Percentiles rank a stretch among this genome's conserved stretches.
Conservation (phyloP, 2,113 vertebrate genomes). For the Ageneiosus marmoratus region DNA sequence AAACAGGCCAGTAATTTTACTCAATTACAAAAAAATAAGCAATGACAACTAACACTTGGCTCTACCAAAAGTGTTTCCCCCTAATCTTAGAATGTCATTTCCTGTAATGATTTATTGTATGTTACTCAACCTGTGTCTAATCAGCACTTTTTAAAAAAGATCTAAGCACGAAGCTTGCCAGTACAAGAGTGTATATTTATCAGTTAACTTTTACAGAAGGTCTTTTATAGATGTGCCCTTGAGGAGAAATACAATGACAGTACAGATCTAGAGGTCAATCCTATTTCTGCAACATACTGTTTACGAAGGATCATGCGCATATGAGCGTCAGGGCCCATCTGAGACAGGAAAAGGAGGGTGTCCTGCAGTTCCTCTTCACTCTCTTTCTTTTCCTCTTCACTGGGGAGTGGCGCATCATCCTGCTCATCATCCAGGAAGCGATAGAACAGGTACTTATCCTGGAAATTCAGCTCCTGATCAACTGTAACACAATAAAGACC, state of each 20-base stretch:
- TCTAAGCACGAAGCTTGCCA: background rate
- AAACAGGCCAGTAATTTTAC: background rate
- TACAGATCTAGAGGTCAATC: constrained; percentile 15
- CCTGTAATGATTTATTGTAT: constrained; percentile 2
- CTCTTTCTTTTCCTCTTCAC: constrained; percentile 87
- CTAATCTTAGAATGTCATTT: constrained; percentile 1
- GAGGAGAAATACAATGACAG: constrained; percentile 21
- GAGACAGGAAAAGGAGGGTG: constrained; percentile 87
- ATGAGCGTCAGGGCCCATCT: constrained; percentile 94
- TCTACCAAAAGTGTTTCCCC: background rate
- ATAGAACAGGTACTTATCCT: constrained; percentile 98
- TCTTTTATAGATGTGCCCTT: constrained; percentile 35
- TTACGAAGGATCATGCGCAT: constrained; percentile 98
- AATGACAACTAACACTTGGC: background rate
- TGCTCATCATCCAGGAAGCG: constrained; percentile 93
- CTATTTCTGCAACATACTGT: constrained; percentile 73
- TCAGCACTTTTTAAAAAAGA: constrained; percentile 17
- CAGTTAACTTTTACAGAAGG: constrained; percentile 13
- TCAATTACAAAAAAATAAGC: background rate
- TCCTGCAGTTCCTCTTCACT: constrained; percentile 94
- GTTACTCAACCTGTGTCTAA: constrained; percentile 9
- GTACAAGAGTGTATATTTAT: constrained; percentile 13
- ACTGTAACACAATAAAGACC: constrained; percentile 68
- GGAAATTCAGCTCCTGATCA: constrained; percentile 92
- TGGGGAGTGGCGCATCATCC: constrained; percentile 81